phyloP scores from a whole-genome alignment of 2,113 vertebrate genomes.

The Phoenicopterus ruber region DNA sequence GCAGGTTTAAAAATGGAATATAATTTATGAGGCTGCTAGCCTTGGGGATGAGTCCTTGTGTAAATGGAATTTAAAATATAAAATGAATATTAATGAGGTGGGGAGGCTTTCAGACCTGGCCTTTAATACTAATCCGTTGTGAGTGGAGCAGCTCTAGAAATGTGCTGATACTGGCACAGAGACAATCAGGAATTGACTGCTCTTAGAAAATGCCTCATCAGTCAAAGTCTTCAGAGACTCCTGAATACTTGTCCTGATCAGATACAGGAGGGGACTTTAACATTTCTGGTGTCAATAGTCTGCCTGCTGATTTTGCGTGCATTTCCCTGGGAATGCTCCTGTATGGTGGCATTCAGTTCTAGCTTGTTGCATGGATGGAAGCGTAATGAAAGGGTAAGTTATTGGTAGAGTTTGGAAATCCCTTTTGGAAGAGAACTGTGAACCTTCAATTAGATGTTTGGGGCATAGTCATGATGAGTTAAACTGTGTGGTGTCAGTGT shows the following conservation, averaged over 20 bases:
- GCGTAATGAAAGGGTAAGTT: slow-evolving; percentile 64
- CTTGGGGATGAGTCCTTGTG: neutral
- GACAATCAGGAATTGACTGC: neutral
- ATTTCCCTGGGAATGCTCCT: neutral
- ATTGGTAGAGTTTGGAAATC: neutral
- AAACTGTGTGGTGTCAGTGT: neutral
- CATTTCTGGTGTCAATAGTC: neutral
- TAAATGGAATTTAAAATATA: neutral
- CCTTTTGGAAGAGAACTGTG: neutral
- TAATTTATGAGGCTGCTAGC: neutral
- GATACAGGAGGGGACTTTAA: neutral
- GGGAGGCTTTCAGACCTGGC: slow-evolving; percentile 28
- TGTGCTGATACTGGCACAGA: slow-evolving; percentile 3
- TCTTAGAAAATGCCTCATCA: neutral
- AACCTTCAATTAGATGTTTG: neutral
- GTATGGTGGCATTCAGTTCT: slow-evolving; percentile 27
- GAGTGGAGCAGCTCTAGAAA: slow-evolving; percentile 35
- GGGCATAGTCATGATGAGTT: neutral
- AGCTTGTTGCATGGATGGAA: slow-evolving; percentile 51
- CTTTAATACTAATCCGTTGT: slow-evolving; percentile 62
- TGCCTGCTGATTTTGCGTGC: neutral
- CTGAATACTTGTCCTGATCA: neutral
- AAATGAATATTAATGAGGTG: slow-evolving; percentile 58
- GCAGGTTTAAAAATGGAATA: slow-evolving; percentile 27
- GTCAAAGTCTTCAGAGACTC: neutral